Percentiles rank a stretch among this genome's conserved stretches.
These are phyloP conservation scores for Pharmacophagus antenor DNA, from an alignment of 2,888 invertebrate species.

Conservation along the genomic window DNA sequence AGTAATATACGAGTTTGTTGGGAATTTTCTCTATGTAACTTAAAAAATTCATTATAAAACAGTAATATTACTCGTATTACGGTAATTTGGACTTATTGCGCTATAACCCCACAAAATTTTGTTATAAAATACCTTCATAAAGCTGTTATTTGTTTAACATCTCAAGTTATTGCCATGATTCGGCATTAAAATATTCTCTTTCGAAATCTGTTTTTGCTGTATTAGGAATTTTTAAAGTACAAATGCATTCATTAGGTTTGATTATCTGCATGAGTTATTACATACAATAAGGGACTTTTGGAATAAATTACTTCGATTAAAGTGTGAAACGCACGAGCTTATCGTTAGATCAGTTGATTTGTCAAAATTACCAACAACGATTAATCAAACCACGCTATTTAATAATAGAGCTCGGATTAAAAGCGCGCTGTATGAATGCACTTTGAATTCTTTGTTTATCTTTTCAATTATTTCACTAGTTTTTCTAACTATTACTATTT, in stretches of 20 bases:
- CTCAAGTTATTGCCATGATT: not conserved
- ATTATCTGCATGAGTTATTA: slow-evolving; percentile 26
- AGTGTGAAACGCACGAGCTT: slow-evolving; percentile 33
- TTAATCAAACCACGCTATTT: slow-evolving; percentile 10
- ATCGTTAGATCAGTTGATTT: slow-evolving; percentile 20
- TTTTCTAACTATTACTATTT: no score
- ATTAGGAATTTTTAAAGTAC: slow-evolving; percentile 3
- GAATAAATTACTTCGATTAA: slow-evolving; percentile 43
- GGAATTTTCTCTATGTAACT: no score
- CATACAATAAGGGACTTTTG: slow-evolving; percentile 31
- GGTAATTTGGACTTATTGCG: no score
- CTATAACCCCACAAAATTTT: no score
- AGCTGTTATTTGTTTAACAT: no score
- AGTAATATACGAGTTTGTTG: no score
- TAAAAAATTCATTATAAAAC: no score
- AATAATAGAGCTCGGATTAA: slow-evolving; percentile 9
- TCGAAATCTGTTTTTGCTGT: not conserved
- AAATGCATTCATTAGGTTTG: slow-evolving; percentile 7
- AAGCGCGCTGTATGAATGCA: not conserved
- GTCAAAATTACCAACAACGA: slow-evolving; percentile 25
- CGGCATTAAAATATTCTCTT: not conserved
- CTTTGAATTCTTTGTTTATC: not conserved
- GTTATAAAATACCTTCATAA: no score
- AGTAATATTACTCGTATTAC: no score
- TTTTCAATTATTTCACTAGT: no score